These are phyloP conservation scores for Chaetodon auriga DNA, from an alignment of 2,113 vertebrate species.

Conservation along the genomic window DNA sequence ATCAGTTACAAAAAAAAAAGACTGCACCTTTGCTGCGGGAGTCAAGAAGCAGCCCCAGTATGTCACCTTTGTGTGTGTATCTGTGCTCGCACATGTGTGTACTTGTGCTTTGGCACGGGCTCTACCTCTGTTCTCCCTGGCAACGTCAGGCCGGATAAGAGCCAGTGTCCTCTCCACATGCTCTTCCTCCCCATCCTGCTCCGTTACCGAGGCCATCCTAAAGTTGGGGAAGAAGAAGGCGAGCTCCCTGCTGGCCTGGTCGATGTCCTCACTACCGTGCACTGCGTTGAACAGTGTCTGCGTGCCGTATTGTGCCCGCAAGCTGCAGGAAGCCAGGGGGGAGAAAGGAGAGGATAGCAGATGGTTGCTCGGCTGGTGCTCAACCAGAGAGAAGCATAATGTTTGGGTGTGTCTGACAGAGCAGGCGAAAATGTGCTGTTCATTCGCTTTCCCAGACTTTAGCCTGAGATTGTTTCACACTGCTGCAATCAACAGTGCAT, in stretches of 20 bases:
- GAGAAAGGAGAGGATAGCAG: conserved; percentile 76
- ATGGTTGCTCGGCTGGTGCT: conserved; percentile 82
- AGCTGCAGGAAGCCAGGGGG: conserved; percentile 79
- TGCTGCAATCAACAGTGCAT: conserved; percentile 42
- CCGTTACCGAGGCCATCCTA: conserved; percentile 64
- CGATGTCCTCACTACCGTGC: conserved; percentile 86
- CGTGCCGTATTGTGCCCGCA: conserved; percentile 90
- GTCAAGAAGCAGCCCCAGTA: conserved; percentile 3
- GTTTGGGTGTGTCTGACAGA: conserved; percentile 77
- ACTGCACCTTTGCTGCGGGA: conserved; percentile 1
- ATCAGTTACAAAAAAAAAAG: background rate
- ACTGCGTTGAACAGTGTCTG: conserved; percentile 88
- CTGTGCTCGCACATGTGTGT: conserved; percentile 9
- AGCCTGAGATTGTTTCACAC: conserved; percentile 44
- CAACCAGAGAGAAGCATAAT: conserved; percentile 71
- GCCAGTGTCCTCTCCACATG: conserved; percentile 85
- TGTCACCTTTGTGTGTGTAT: conserved; percentile 24
- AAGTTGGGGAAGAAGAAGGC: conserved; percentile 89
- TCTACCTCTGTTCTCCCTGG: conserved; percentile 84
- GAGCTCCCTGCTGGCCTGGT: conserved; percentile 87
- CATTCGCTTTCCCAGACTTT: conserved; percentile 54
- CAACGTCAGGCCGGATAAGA: conserved; percentile 82
- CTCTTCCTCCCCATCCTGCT: conserved; percentile 75
- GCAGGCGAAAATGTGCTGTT: conserved; percentile 64
- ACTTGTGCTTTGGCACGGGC: conserved; percentile 71